Percentiles rank a stretch among this genome's conserved stretches.
These are phyloP conservation scores for Tokudaia tokunoshimensis DNA, from an alignment of 2,797 vertebrate species.

Conservation along the genomic window DNA sequence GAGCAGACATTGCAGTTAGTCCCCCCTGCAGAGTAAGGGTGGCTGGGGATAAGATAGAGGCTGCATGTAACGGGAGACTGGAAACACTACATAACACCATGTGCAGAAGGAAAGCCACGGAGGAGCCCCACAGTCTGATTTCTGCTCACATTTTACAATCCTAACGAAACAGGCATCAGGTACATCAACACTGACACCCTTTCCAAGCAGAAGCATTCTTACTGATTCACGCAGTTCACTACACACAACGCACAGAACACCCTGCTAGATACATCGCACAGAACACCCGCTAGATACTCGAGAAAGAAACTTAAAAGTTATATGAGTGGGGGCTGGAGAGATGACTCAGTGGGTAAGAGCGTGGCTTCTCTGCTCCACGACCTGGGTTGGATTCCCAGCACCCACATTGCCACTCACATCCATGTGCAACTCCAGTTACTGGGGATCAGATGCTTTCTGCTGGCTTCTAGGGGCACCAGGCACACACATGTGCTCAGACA, in stretches of 20 bases:
- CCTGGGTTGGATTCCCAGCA: background rate
- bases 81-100: background rate
- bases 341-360: no score
- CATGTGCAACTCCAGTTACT: background rate
- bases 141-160: slow-evolving; percentile 1
- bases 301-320: background rate
- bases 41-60: background rate
- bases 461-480: background rate
- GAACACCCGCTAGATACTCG: background rate
- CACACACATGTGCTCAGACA: background rate
- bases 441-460: background rate
- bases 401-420: no score
- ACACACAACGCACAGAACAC: background rate
- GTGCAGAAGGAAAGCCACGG: background rate
- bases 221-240: background rate
- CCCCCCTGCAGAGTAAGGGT: background rate
- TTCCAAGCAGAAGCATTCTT: background rate
- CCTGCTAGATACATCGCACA: background rate
- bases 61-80: background rate
- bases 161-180: background rate
- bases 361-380: background rate
- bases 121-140: background rate
- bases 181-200: background rate
- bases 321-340: no score
- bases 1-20: slow-evolving; percentile 42